Percentiles rank a stretch among this genome's conserved stretches.
These are phyloP conservation scores for Diglossa cyanea DNA, from an alignment of 2,797 vertebrate species.

Conservation along the genomic window DNA sequence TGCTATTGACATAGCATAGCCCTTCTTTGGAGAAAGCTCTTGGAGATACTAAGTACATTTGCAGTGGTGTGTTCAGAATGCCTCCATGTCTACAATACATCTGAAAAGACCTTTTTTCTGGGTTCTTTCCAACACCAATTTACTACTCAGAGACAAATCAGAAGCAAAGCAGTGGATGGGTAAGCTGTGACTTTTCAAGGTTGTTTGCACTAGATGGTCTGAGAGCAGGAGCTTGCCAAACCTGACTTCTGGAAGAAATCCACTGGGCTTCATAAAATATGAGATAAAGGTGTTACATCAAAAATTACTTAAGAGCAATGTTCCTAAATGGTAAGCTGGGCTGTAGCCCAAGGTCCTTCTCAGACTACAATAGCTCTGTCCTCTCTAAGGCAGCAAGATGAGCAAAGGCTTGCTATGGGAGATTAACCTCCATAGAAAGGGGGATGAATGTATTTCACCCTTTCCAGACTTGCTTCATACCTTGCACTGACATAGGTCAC, in stretches of 20 bases:
- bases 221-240: not conserved
- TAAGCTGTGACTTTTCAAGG: not conserved
- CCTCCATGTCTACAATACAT: not conserved
- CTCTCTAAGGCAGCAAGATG: not conserved
- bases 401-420: not conserved
- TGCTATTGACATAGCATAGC: not conserved
- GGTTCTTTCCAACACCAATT: not conserved
- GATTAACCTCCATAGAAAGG: not conserved
- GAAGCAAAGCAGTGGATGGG: not conserved
- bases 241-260: not conserved
- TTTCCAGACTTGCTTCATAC: not conserved
- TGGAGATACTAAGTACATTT: not conserved
- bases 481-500: not conserved
- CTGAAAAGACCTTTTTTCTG: not conserved
- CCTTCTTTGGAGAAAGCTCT: not conserved
- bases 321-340: not conserved
- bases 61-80: not conserved
- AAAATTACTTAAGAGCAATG: not conserved
- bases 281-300: not conserved
- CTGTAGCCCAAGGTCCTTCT: not conserved
- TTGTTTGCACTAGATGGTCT: not conserved
- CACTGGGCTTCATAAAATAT: not conserved
- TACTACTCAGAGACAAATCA: not conserved
- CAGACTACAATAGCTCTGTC: not conserved
- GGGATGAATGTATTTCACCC: not conserved